Percentiles rank a stretch among this genome's conserved stretches.
These are phyloP conservation scores for Ceratosolen fusciceps DNA, from an alignment of 1,140 invertebrate genomes.

Conservation along the genomic window DNA sequence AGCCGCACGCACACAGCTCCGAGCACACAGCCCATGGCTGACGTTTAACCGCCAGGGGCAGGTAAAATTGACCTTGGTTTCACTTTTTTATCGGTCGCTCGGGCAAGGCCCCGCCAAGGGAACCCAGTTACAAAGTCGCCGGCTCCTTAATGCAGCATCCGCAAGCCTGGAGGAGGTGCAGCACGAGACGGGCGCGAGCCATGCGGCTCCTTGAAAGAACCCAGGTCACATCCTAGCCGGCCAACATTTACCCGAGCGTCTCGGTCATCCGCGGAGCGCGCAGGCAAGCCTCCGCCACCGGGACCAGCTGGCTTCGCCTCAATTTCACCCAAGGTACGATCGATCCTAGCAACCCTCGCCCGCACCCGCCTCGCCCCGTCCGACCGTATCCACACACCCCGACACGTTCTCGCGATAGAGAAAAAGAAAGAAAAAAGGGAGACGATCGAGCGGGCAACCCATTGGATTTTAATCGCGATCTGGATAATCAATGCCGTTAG, in stretches of 20 bases:
- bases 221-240: not conserved
- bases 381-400: too few species aligned
- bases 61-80: too few species aligned
- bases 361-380: too few species aligned
- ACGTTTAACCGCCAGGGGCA: too few species aligned
- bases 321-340: constrained; percentile 40
- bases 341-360: not conserved
- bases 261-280: constrained; percentile 40
- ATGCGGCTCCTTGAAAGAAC: not conserved
- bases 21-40: too few species aligned
- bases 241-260: constrained; percentile 45
- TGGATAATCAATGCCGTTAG: too few species aligned
- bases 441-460: too few species aligned
- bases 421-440: too few species aligned
- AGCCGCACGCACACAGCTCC: too few species aligned
- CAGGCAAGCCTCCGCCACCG: constrained; percentile 27
- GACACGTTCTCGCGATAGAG: too few species aligned
- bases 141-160: not conserved
- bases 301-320: constrained; percentile 15
- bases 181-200: too few species aligned
- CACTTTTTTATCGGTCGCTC: not conserved
- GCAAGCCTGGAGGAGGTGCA: not conserved
- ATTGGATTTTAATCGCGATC: too few species aligned
- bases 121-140: not conserved
- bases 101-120: not conserved